phyloP scores from a whole-genome alignment of 92 coral and sea anemone species.

The Virgularia gustaviana region DNA sequence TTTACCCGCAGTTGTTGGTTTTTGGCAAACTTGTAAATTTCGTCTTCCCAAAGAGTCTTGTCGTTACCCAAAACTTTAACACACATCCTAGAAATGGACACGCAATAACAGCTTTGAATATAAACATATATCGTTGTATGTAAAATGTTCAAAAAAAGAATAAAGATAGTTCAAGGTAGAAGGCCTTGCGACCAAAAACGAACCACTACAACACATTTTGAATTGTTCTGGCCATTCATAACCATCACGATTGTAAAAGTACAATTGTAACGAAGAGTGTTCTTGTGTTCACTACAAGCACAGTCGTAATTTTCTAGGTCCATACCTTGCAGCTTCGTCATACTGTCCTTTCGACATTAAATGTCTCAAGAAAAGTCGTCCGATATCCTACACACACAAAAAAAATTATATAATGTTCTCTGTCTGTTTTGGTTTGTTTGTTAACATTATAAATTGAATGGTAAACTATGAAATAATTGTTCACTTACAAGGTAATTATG shows the following conservation, averaged over 20 bases:
- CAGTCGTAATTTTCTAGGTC: too few species aligned
- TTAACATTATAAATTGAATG: not conserved
- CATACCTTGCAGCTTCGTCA: constrained; percentile 87
- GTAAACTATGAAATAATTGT: not conserved
- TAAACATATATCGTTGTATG: too few species aligned
- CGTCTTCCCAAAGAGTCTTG: constrained; percentile 97
- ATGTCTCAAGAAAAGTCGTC: constrained; percentile 78
- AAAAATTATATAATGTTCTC: not conserved
- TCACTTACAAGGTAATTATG: constrained; percentile 68
- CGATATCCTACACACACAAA: constrained; percentile 64
- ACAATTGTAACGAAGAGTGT: not conserved
- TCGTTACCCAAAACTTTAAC: constrained; percentile 83
- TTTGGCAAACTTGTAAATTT: constrained; percentile 90
- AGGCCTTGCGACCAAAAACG: not conserved
- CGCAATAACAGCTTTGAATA: too few species aligned
- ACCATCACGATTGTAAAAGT: too few species aligned
- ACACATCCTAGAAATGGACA: constrained; percentile 60
- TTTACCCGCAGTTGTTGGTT: constrained; percentile 81
- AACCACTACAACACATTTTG: not conserved
- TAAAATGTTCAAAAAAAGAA: too few species aligned
- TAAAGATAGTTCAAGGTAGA: too few species aligned
- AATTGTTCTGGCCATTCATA: not conserved
- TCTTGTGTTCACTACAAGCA: not conserved
- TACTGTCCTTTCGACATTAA: constrained; percentile 84
- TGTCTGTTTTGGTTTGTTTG: not conserved